Conservation (phyloP, 1,140 invertebrate species). For the Drosophila truncata region DNA sequence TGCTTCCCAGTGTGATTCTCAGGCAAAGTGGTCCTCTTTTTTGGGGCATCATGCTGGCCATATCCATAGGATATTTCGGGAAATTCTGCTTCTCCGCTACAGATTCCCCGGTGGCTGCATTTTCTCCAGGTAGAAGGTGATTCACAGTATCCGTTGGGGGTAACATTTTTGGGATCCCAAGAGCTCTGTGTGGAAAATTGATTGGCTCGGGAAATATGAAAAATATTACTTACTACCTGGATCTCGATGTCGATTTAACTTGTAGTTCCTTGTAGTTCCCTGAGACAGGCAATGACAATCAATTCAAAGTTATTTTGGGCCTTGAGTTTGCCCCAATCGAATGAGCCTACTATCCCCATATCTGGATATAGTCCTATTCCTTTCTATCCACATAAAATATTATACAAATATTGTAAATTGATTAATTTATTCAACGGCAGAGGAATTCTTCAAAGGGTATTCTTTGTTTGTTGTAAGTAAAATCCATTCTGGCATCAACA, state of each 20-base stretch:
- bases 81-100: not conserved
- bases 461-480: not conserved
- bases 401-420: too few relatives aligned
- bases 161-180: not conserved
- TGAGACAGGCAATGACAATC: not conserved
- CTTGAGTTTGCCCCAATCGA: not conserved
- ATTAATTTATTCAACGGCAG: too few relatives aligned
- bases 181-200: not conserved
- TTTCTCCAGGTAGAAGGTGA: not conserved
- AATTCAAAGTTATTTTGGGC: not conserved
- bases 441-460: not conserved
- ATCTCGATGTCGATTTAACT: not conserved
- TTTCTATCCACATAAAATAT: not conserved
- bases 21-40: not conserved
- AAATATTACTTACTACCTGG: not conserved
- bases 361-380: not conserved
- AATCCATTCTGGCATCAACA: slow-evolving; percentile 44
- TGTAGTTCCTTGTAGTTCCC: not conserved
- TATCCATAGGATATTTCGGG: not conserved
- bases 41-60: not conserved
- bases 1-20: not conserved
- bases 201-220: not conserved
- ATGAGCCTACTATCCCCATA: not conserved
- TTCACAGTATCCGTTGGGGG: not conserved
- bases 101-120: not conserved